These are phyloP conservation scores for Eupithecia inturbata DNA, from an alignment of 2,888 invertebrate genomes.

Conservation along the genomic window DNA sequence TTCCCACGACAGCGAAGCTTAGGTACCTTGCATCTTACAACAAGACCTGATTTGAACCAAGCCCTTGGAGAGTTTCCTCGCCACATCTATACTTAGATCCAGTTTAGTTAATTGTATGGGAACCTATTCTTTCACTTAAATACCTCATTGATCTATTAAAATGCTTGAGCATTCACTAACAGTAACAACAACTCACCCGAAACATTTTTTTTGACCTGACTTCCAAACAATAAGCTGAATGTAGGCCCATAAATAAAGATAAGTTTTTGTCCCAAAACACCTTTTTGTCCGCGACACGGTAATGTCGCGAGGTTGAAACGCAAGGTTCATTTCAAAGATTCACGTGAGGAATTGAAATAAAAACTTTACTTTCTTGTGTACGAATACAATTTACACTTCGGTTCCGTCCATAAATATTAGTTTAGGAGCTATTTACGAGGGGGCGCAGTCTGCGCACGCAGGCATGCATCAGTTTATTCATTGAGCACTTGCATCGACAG, in stretches of 20 bases:
- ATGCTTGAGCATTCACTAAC: slow-evolving; percentile 1
- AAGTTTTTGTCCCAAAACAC: slow-evolving; percentile 29
- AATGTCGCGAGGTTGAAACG: slow-evolving; percentile 33
- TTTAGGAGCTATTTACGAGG: slow-evolving; percentile 49
- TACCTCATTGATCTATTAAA: slow-evolving; percentile 2
- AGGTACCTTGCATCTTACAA: not conserved
- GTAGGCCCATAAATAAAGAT: slow-evolving; percentile 24
- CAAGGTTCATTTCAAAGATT: slow-evolving; percentile 30
- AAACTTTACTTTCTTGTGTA: slow-evolving; percentile 50
- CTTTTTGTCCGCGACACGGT: slow-evolving; percentile 29
- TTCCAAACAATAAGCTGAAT: slow-evolving; percentile 18
- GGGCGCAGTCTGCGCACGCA: slow-evolving; percentile 34
- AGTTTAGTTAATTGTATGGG: no score
- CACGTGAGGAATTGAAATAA: slow-evolving; percentile 58
- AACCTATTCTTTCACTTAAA: not conserved
- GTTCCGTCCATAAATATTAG: slow-evolving; percentile 50
- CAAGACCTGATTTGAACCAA: not conserved
- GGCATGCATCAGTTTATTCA: slow-evolving; percentile 28
- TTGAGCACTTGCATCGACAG: slow-evolving; percentile 28
- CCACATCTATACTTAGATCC: not conserved
- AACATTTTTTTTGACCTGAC: not conserved
- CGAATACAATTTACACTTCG: slow-evolving; percentile 49
- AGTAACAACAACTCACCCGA: not conserved
- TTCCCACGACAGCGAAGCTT: slow-evolving; percentile 37
- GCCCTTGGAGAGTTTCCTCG: not conserved